Conservation (phyloP, 1,140 invertebrate species). For the Ooceraea biroi region DNA sequence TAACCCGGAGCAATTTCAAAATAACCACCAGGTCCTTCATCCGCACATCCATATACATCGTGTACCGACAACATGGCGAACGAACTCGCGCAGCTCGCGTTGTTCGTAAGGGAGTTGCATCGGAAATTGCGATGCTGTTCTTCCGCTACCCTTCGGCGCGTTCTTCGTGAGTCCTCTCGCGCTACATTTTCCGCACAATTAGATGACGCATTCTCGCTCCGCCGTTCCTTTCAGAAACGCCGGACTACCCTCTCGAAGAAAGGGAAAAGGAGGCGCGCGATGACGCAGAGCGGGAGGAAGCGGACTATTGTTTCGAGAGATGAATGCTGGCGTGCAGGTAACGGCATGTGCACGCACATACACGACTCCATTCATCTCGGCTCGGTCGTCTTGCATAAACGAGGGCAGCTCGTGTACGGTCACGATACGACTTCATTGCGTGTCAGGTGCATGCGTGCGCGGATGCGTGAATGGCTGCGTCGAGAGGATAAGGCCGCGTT, state of each 20-base stretch:
- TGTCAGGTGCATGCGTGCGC: not conserved
- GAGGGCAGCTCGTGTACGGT: not conserved
- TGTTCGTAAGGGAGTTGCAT: not conserved
- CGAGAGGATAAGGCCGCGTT: slow-evolving; percentile 23
- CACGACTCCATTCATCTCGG: slow-evolving; percentile 28
- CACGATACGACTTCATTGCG: slow-evolving; percentile 5
- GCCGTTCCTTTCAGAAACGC: slow-evolving; percentile 31
- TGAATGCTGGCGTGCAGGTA: slow-evolving; percentile 58
- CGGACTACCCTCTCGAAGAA: not conserved
- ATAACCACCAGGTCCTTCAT: not conserved
- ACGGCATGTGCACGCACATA: not conserved
- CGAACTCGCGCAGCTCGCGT: not conserved
- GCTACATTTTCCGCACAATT: slow-evolving; percentile 68
- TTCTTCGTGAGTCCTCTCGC: no score
- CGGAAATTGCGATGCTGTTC: no score
- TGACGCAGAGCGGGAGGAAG: not conserved
- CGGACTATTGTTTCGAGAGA: slow-evolving; percentile 67
- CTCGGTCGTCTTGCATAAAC: slow-evolving; percentile 41
- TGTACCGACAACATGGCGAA: not conserved
- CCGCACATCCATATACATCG: not conserved
- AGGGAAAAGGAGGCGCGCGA: not conserved
- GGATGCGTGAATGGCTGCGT: not conserved
- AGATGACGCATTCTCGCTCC: slow-evolving; percentile 56
- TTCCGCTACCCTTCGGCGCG: no score
- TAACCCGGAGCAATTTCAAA: slow-evolving; percentile 15